Percentiles rank a stretch among this genome's conserved stretches.
These are phyloP conservation scores for Diabrotica undecimpunctata DNA, from an alignment of 1,140 invertebrate species.

Conservation along the genomic window DNA sequence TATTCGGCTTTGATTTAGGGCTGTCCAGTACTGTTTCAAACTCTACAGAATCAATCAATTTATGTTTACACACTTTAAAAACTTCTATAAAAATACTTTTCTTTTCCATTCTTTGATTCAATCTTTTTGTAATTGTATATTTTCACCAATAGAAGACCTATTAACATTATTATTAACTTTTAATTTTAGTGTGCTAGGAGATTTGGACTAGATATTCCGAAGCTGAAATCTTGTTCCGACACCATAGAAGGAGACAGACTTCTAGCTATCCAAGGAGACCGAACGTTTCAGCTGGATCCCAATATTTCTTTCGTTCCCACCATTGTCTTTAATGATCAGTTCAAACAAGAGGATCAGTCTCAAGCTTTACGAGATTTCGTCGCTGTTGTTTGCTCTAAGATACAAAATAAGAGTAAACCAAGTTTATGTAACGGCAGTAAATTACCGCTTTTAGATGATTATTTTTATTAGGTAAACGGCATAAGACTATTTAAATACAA, in stretches of 20 bases:
- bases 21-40: too few species aligned
- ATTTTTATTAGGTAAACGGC: not conserved
- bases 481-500: too few species aligned
- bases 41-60: too few species aligned
- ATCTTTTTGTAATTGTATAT: too few species aligned
- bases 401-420: conserved; percentile 22
- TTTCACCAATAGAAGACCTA: too few species aligned
- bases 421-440: conserved; percentile 18
- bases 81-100: too few species aligned
- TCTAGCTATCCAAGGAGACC: conserved; percentile 54
- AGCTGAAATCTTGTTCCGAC: conserved; percentile 21
- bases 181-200: conserved; percentile 32
- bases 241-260: conserved; percentile 50
- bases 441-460: not conserved
- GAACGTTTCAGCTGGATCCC: conserved; percentile 52
- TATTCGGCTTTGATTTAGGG: too few species aligned
- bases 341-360: conserved; percentile 19
- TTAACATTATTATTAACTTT: too few species aligned
- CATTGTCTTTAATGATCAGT: conserved; percentile 48
- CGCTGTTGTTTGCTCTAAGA: conserved; percentile 30
- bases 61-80: too few species aligned
- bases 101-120: too few species aligned
- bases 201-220: conserved; percentile 22
- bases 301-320: conserved; percentile 60
- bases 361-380: conserved; percentile 30